Base-by-base conservation (phyloP, 2,797 vertebrate genomes). In the Cichlasoma orientale region DNA sequence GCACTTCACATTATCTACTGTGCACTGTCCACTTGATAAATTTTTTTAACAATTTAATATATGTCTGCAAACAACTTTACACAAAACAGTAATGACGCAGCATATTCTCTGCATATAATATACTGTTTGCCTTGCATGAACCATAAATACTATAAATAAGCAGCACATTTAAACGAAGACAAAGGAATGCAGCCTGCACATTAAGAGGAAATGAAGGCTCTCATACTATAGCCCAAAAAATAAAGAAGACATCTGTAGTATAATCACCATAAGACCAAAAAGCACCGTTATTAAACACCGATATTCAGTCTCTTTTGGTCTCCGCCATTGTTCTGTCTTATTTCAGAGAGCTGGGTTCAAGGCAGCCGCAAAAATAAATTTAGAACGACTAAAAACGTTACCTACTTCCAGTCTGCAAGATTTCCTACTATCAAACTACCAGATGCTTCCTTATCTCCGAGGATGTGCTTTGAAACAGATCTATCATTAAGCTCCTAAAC, bases 391-490 rank as follows among this genome's bases (percentile, higher is more conserved):
- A 44, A 50, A 50, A 68, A 50, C 13, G 41, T 50, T 74, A 63
- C 68, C 29, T 11, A 44, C 52, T 50, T 75, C 7, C 27, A 74
- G 21, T 63, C 31, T 68, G 54, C 3, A 63, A 50, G 52, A 68
- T 73, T 54, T 68, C 50, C 19, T 41, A 61, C 44, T 70, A 77
- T 79, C 69, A 59, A 68, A 75, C 55, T 36, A 52, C 23, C 72
- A 82, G 82, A 56, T 86, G 82, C 77, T 78, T 92, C 77, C 77
- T 86, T 56, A 80, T 79, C 53, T 73, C 47, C 27, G 50, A 75
- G 53, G 74, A 88, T 80, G 68, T 77, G 66, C 56, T 31, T 44
- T 44, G 38, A 66, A 44, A 66, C 11, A 47, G 61, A 29, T 66
- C 23, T 47, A 25, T 29, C 61, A n/a, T 47, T 47, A 25, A 66